Evolutionary conservation across 2,797 vertebrate genomes (phyloP), one percentile per base, ranked within the genome.

Genomic region (Smutsia gigantea): DNA sequence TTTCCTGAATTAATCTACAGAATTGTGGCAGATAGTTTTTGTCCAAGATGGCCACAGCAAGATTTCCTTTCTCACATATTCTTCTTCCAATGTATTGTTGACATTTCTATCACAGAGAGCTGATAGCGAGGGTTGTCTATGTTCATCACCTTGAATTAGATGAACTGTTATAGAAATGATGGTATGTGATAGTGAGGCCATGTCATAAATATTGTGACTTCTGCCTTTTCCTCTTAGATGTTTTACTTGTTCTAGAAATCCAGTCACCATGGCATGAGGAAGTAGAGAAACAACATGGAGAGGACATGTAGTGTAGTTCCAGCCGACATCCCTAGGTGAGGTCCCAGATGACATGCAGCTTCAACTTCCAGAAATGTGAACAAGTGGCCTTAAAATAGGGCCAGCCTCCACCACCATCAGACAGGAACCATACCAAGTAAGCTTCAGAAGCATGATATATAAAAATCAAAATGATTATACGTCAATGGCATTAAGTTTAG

Each of bases 201-300:
- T 42, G 6, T 69, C 21, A 9, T 83, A 61, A 78, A 15, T 69
- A 49, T 29, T 68, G 8, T 31, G 27, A 51, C 17, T 59, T 78
- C 53, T 64, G 42, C n/a, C 55, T 78, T 18, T 14, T 46, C 11
- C 27, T 49, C 42, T 29, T 64, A 8, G 46, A 7, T n/a, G 11
- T 74, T 27, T 63, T 57, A 31, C 4, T 94, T 94, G 49, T 64
- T 89, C 37, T 4, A 57, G 19, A 75, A 79, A 81, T 85, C 34
- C 37, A 79, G 10, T 63, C 46, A 42, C 2, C 1, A 1, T 69
- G 37, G 4, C 11, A 15, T 29, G 27, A 77, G 37, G 14, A 63
- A 49, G 3, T 55, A 27, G 29, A 10, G 53, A 75, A 51, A 71
- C 5, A 23, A n/a, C 37, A 14, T 14, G 2, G 25, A 59, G 53